These are phyloP conservation scores for Excalfactoria chinensis DNA, from an alignment of 2,113 vertebrate species.

Conservation along the genomic window DNA sequence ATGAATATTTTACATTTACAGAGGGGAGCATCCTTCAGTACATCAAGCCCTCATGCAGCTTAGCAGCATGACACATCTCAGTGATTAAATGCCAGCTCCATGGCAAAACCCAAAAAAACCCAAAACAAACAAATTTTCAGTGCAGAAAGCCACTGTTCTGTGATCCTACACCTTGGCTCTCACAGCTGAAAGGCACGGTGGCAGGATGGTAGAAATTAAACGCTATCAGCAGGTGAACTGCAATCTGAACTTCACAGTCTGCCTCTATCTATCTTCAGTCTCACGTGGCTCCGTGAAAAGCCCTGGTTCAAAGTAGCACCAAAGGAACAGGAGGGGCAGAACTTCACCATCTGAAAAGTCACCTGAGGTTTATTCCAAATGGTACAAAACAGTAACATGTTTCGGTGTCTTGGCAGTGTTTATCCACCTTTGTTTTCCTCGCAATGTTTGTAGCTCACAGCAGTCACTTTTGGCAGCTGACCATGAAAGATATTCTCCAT, in stretches of 20 bases:
- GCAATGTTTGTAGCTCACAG: not conserved
- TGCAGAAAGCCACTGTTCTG: not conserved
- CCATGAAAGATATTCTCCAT: not conserved
- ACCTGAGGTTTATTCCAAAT: not conserved
- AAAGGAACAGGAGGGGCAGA: not conserved
- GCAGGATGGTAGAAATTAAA: constrained; percentile 23
- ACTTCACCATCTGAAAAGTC: not conserved
- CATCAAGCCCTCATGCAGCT: constrained; percentile 29
- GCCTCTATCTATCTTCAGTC: not conserved
- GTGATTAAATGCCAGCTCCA: constrained; percentile 33
- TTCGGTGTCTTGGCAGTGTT: not conserved
- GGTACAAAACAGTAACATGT: not conserved
- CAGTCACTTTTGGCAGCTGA: constrained; percentile 22
- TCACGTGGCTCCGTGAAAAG: not conserved
- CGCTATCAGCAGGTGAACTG: not conserved
- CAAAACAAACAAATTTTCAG: constrained; percentile 14
- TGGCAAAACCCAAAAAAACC: constrained; percentile 6
- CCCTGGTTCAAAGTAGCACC: not conserved
- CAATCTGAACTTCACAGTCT: not conserved
- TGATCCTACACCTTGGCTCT: not conserved
- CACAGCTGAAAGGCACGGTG: not conserved
- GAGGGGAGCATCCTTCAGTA: not conserved
- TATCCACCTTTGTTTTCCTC: not conserved
- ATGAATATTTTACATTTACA: constrained; percentile 45
- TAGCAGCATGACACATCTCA: constrained; percentile 31